A percentile compares a stretch with the other conserved stretches of the same genome.
Conservation (phyloP, 2,888 invertebrate genomes). For the Lutraria lutraria region DNA sequence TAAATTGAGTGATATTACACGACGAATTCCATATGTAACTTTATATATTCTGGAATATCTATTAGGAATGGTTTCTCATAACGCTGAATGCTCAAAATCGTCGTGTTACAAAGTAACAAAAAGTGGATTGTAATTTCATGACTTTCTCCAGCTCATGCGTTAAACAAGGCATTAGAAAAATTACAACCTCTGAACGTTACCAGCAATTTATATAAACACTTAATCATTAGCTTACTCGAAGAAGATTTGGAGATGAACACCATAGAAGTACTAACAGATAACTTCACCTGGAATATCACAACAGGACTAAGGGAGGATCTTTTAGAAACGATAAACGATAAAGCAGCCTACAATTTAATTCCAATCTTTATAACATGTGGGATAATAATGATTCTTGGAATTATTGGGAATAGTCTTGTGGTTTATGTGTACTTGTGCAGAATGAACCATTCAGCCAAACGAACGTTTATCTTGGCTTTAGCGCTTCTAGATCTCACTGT, state of each 20-base stretch:
- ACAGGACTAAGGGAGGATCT: background rate
- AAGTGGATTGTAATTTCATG: background rate
- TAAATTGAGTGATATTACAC: too few species aligned
- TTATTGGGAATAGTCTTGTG: slow-evolving; percentile 71
- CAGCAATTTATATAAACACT: background rate
- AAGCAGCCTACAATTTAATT: slow-evolving; percentile 57
- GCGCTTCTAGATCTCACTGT: slow-evolving; percentile 71
- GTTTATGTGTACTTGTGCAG: slow-evolving; percentile 70
- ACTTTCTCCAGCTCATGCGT: background rate
- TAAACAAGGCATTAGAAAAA: background rate
- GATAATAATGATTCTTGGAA: slow-evolving; percentile 70
- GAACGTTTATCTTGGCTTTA: slow-evolving; percentile 70
- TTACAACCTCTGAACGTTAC: background rate
- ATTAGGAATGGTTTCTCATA: background rate
- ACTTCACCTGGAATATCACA: background rate
- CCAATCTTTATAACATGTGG: slow-evolving; percentile 67
- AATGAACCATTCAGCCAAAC: slow-evolving; percentile 66
- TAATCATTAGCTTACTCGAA: background rate
- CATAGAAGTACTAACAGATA: background rate
- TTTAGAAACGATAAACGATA: slow-evolving; percentile 55
- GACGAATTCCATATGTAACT: too few species aligned
- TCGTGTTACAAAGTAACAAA: background rate
- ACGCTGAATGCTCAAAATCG: background rate
- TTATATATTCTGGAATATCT: too few species aligned
- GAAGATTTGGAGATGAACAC: background rate